phyloP scores from a whole-genome alignment of 2,113 vertebrate species.

The Donacobius atricapilla region DNA sequence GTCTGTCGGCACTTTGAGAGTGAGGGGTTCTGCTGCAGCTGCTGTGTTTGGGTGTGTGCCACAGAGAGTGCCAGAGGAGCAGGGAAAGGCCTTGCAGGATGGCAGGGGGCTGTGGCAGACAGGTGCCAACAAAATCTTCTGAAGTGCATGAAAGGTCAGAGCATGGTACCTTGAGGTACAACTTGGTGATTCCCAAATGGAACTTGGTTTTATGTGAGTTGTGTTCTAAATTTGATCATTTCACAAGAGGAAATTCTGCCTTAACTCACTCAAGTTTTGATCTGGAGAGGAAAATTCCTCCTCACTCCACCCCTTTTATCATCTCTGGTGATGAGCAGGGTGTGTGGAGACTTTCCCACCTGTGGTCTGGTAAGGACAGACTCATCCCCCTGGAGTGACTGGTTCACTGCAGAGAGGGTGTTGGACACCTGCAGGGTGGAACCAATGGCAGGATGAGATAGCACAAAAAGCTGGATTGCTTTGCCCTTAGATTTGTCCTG shows the following conservation, averaged over 20 bases:
- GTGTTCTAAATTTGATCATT: not conserved
- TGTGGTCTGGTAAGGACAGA: not conserved
- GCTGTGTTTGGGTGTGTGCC: rapidly evolving
- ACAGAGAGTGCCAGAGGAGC: not conserved
- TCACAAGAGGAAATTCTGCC: not conserved
- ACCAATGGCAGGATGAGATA: not conserved
- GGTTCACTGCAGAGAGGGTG: not conserved
- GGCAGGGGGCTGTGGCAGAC: not conserved
- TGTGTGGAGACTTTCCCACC: not conserved
- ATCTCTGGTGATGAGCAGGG: not conserved
- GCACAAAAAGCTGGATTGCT: not conserved
- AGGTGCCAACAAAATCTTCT: not conserved
- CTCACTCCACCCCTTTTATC: not conserved
- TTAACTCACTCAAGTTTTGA: not conserved
- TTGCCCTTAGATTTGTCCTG: not conserved
- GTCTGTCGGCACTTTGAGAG: not conserved
- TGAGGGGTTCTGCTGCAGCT: not conserved
- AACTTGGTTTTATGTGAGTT: rapidly evolving
- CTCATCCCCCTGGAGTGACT: not conserved
- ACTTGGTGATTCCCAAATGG: not conserved
- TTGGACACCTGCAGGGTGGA: not conserved
- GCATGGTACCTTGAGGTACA: not conserved
- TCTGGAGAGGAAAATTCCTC: not conserved
- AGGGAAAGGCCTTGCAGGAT: not conserved
- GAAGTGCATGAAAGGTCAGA: not conserved